A percentile compares a stretch with the other conserved stretches of the same genome.
phyloP scores from a whole-genome alignment of 1,140 invertebrate genomes.

The Drosophila bipectinata region DNA sequence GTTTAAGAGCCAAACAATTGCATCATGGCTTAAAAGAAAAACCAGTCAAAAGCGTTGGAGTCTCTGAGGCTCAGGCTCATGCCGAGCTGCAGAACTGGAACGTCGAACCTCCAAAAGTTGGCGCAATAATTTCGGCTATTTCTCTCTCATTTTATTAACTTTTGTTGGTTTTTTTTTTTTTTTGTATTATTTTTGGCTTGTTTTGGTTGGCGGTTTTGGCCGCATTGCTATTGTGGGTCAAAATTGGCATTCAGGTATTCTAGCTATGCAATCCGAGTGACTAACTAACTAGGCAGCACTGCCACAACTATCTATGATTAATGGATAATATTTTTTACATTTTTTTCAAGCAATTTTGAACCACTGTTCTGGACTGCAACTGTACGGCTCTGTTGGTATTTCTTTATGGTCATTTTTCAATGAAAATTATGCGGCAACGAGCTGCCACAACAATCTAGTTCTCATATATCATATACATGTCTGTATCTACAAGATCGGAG shows the following conservation, averaged over 20 bases:
- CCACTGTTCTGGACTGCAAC: conserved; percentile 11
- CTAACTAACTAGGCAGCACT: conserved; percentile 8
- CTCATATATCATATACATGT: conserved; percentile 39
- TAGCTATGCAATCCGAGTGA: neutral
- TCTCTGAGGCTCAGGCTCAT: conserved; percentile 13
- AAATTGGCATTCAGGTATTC: conserved; percentile 31
- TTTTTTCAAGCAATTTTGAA: too few species aligned
- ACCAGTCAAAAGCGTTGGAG: conserved; percentile 55
- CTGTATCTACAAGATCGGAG: conserved; percentile 13
- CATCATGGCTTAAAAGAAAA: conserved; percentile 53
- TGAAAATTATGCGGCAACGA: conserved; percentile 63
- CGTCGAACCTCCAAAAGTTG: conserved; percentile 48
- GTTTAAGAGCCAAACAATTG: conserved; percentile 50
- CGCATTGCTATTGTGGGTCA: conserved; percentile 42
- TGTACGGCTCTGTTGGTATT: neutral
- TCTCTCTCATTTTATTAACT: neutral
- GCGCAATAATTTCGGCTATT: conserved; percentile 64
- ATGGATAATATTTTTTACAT: neutral
- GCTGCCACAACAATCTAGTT: conserved; percentile 40
- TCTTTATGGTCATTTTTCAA: conserved; percentile 65
- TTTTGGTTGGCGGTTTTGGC: conserved; percentile 10
- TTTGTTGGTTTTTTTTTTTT: neutral
- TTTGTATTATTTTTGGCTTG: conserved; percentile 15
- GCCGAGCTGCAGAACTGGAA: conserved; percentile 61
- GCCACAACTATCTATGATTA: neutral